Base-by-base conservation (phyloP, 2,888 invertebrate species). In the Spicauda simplicius region DNA sequence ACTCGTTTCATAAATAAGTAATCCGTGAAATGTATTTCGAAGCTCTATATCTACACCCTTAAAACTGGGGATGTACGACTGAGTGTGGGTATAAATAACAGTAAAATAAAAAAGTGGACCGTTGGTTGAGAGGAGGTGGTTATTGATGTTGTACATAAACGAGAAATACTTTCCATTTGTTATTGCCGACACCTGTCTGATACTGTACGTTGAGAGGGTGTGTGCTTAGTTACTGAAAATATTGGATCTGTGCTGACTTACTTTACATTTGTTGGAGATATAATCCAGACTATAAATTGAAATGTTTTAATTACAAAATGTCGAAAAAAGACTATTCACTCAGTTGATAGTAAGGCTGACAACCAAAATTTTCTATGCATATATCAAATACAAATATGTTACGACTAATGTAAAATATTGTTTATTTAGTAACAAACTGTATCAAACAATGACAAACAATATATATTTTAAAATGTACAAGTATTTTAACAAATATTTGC, bases 101-200 rank as follows among this genome's bases (percentile, higher is more conserved):
- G 62, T 59, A 52, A 53, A 68, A 70, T 56, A 70, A 64, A 69
- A 70, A 70, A 70, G 48, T 70, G 69, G 64, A 66, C 54, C 19
- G 66, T 61, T 66, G 60, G 48, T 61, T 61, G 66, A 63, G 66
- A 55, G 72, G 69, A 73, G 71, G 75, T 78, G 71, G 75, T 78
- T 78, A 79, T 78, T 77, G 74, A 80, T 80, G 81, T 72, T 69
- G 69, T 72, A 73, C 76, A 76, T 76, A 74, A 76, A 69, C 75
- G 76, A 78, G 76, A 71, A n/a, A 78, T 81, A 75, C 78, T 76
- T 74, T 73, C 70, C 79, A 76, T 80, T 78, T 79, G 77, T 81
- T 73, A 75, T 72, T 66, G 70, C 70, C 74, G 72, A 77, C 77
- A 77, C 76, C 75, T 79, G 76, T 73, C 73, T 70, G 72, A 70